phyloP scores from a whole-genome alignment of 2,113 vertebrate species.

The Equus przewalskii region DNA sequence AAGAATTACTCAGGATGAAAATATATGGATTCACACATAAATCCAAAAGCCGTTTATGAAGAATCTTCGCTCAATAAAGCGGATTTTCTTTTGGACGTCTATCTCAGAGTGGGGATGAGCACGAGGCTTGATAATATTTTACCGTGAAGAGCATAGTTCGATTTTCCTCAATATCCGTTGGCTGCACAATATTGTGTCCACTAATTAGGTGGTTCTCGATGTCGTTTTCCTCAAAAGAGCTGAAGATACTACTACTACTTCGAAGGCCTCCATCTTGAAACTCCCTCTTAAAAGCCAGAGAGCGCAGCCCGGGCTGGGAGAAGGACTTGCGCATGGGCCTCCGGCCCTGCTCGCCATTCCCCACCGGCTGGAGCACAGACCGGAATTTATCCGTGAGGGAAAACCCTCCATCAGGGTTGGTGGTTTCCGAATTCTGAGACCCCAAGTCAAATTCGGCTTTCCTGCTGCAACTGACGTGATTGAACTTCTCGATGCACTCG shows the following conservation, averaged over 20 bases:
- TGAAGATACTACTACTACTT: constrained; percentile 90
- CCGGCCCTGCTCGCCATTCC: constrained; percentile 80
- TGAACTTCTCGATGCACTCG: constrained; percentile 98
- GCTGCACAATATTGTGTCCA: constrained; percentile 91
- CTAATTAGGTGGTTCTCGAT: constrained; percentile 88
- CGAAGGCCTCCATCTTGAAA: constrained; percentile 83
- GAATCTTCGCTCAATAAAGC: constrained; percentile 42
- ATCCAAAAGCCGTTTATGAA: constrained; percentile 56
- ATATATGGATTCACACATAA: constrained; percentile 15
- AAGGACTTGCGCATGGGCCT: constrained; percentile 88
- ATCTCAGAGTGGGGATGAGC: accelerated
- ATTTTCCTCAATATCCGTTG: constrained; percentile 96
- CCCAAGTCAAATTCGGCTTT: constrained; percentile 58
- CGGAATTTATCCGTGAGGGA: constrained; percentile 85
- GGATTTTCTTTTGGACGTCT: constrained; percentile 41
- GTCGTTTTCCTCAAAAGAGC: constrained; percentile 94
- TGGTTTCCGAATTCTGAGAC: constrained; percentile 69
- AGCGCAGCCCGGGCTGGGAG: constrained; percentile 88
- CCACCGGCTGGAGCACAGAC: constrained; percentile 86
- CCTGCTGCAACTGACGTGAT: constrained; percentile 86
- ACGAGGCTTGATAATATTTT: constrained; percentile 76
- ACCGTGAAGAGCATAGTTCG: constrained; percentile 99
- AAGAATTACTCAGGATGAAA: background rate
- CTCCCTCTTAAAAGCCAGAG: constrained; percentile 91
- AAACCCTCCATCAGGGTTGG: constrained; percentile 76